Evolutionary conservation across 2,888 invertebrate species (phyloP), one percentile per base, ranked within the genome.

Genomic region (Drosophila mettleri): DNA sequence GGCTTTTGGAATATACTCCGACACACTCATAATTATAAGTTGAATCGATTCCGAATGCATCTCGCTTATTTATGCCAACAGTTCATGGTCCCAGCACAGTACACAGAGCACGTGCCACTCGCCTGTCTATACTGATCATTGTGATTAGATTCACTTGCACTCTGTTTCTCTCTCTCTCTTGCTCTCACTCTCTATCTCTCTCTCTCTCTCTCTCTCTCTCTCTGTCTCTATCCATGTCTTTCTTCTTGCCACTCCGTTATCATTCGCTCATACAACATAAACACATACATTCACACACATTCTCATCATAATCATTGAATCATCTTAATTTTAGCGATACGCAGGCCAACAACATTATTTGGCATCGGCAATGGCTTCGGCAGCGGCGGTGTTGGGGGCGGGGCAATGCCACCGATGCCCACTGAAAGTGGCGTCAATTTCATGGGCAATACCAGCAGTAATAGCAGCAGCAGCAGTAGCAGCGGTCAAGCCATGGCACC

Each of bases 291-390:
- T 62, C 65, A 64, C 68, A 63, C 20, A 53, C 65, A 62, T 68
- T 65, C 74, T 71, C 74, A 85, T 82, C 82, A 85, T 86, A 84
- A 72, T 89, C 86, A 90, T 90, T 89, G 84, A 86, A 88, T 91
- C 91, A 91, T 91, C 89, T 91, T 88, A 86, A 90, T 92, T 91
- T 91, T 92, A 92, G 92, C 91, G 90, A 91, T 92, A 89, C 91
- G 92, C 88, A 95, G 95, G 93, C 95, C 95, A 55, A 70, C 86
- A 81, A 69, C 86, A 64, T 80, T 85, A 64, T 82, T 83, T 79
- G 91, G 90, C 88, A 86, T 80, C 78, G 83, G 86, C 79, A 78
- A 74, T 59, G 84, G 80, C 68, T 72, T 55, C 66, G 65, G 70
- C 69, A 95, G 55, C 45, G 62, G 67, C 65, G 63, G 46, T 61